Conservation (phyloP, 1,140 invertebrate species). For the Rhizoglyphus robini region DNA sequence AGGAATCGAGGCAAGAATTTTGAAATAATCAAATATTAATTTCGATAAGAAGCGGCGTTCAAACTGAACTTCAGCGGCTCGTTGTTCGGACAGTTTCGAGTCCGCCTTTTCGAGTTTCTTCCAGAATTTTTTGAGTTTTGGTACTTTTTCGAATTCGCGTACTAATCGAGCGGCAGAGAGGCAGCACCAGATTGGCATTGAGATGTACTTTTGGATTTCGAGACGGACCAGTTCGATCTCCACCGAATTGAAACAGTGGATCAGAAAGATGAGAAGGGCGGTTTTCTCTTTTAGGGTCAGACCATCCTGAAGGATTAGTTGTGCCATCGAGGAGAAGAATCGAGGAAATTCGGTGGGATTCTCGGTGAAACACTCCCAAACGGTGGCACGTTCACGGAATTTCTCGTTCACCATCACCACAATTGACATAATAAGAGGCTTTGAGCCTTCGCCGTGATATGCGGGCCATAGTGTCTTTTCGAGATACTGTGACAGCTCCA, state of each 20-base stretch:
- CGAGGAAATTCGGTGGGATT: constrained; percentile 61
- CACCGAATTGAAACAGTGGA: constrained; percentile 85
- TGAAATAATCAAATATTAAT: constrained; percentile 80
- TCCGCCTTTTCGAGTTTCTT: constrained; percentile 73
- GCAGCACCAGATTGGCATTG: constrained; percentile 83
- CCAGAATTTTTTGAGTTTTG: constrained; percentile 87
- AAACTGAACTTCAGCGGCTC: constrained; percentile 59
- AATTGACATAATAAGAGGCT: constrained; percentile 74
- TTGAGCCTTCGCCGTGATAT: background rate
- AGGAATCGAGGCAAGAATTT: constrained; percentile 59
- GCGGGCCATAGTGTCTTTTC: constrained; percentile 95
- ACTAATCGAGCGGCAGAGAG: constrained; percentile 65
- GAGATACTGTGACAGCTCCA: constrained; percentile 93
- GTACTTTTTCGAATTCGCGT: constrained; percentile 65
- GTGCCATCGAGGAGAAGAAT: constrained; percentile 74
- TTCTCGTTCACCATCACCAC: constrained; percentile 97
- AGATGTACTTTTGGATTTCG: constrained; percentile 79
- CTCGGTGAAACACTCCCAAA: constrained; percentile 83
- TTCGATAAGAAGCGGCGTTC: constrained; percentile 73
- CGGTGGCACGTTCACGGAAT: constrained; percentile 83
- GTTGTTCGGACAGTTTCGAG: constrained; percentile 46
- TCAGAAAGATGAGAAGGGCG: constrained; percentile 73
- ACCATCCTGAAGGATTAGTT: constrained; percentile 44
- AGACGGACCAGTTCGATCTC: constrained; percentile 70
- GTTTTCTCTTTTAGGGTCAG: constrained; percentile 57